These are phyloP conservation scores for Corella eumyota DNA, from an alignment of 23 tunicate species.

Conservation along the genomic window DNA sequence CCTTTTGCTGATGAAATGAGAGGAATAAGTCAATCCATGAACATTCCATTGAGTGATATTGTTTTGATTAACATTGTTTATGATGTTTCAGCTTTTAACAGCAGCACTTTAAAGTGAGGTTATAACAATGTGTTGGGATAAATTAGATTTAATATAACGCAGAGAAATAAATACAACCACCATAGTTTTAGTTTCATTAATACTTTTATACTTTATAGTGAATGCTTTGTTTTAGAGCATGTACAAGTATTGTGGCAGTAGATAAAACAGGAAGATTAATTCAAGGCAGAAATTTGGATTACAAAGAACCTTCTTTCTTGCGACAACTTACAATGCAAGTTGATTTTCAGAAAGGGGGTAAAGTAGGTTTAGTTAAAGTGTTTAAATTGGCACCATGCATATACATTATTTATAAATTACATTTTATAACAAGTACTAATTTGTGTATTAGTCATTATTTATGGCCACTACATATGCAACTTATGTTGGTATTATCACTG, in stretches of 20 bases:
- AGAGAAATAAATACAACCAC: not conserved
- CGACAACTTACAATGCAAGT: conserved; percentile 54
- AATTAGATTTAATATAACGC: conserved; percentile 2
- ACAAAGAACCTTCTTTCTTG: conserved; percentile 20
- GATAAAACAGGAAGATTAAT: conserved; percentile 48
- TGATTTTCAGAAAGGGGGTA: conserved; percentile 46
- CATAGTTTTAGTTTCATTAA: not conserved
- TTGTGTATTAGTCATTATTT: conserved; percentile 30
- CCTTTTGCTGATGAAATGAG: conserved; percentile 76
- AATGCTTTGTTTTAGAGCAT: conserved; percentile 59
- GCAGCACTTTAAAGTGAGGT: conserved; percentile 8
- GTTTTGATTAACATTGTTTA: conserved; percentile 46
- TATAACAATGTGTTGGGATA: not conserved
- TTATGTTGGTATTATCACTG: conserved; percentile 68
- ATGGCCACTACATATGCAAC: conserved; percentile 59
- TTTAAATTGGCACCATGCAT: not conserved
- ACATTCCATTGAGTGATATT: conserved; percentile 24
- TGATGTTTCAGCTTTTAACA: conserved; percentile 53
- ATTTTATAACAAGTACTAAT: no score
- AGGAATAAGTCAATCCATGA: conserved; percentile 42
- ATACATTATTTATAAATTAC: not conserved
- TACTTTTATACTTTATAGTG: no score
- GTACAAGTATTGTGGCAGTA: conserved; percentile 83
- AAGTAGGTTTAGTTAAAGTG: conserved; percentile 21
- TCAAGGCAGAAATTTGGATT: conserved; percentile 86